A percentile compares a stretch with the other conserved stretches of the same genome.
phyloP scores from a whole-genome alignment of 2,113 vertebrate species.

The Irena cyanogastra region DNA sequence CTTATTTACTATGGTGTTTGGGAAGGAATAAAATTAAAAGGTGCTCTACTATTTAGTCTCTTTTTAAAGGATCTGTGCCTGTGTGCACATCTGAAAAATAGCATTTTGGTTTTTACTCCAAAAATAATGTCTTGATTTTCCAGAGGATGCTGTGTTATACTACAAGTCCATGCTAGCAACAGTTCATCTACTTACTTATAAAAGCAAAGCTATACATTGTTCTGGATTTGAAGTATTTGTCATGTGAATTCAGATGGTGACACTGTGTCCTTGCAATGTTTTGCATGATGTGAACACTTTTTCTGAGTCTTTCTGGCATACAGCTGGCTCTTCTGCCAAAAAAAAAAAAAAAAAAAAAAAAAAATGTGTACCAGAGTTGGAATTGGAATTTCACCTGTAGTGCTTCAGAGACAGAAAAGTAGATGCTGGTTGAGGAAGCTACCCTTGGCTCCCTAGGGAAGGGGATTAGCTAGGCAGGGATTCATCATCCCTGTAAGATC shows the following conservation, averaged over 20 bases:
- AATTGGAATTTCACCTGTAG: not conserved
- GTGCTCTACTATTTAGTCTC: not conserved
- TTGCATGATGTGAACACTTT: not conserved
- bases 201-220: not conserved
- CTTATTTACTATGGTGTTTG: not conserved
- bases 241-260: not conserved
- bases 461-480: not conserved
- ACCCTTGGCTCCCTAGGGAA: rapidly evolving
- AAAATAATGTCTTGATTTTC: not conserved
- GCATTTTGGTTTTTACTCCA: not conserved
- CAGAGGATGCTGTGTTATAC: not conserved
- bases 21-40: not conserved
- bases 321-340: not conserved
- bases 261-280: not conserved
- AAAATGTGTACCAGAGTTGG: not conserved
- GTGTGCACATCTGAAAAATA: not conserved
- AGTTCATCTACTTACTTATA: not conserved
- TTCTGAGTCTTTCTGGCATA: not conserved
- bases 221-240: not conserved
- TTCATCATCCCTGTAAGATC: not conserved
- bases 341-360: not conserved
- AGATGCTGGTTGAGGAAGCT: rapidly evolving
- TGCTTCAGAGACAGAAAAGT: not conserved
- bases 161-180: not conserved
- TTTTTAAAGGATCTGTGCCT: not conserved